Evolutionary conservation across 1,140 invertebrate genomes (phyloP), one percentile per base, ranked within the genome.

Genomic region (Stegodyphus mimosarum): DNA sequence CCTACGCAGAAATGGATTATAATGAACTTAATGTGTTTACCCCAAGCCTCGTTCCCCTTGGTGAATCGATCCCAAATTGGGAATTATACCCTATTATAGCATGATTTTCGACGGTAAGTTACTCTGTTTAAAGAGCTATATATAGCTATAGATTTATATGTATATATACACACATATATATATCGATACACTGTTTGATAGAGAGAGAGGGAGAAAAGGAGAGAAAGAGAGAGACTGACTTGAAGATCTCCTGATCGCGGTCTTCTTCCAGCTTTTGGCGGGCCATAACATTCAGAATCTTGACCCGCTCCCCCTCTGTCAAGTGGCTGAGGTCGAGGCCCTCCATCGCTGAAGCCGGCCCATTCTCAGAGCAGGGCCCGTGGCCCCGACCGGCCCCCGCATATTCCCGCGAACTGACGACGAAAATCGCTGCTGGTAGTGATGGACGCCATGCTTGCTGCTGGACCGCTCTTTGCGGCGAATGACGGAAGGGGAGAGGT

Each of bases 211-310:
- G 70, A 13, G 49, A 71, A 50, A 55, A 4, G 4, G 33, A 53
- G 77, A 66, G 74, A 77, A 18, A 4, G 49, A n/a, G 52, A 53
- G 55, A 70, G 2, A 91, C 94, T 93, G 91, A 98, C 96, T 95
- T 96, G 93, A 98, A 95, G 90, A 98, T 95, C 91, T 97, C 95
- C 90, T 95, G 95, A 91, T 99, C 98, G 88, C 95, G 94, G 90
- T 97, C 95, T 92, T 99, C 98, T 92, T 99, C 98, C 90, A 97
- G 95, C 91, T 95, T 95, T 91, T 99, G 98, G 87, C 98, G 93
- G 92, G 97, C 94, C 92, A 99, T 96, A 88, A 99, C 98, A 89
- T 94, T 94, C 91, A 99, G 96, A 91, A 99, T 99, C 92, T 99
- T 98, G 91, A 95, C 94, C 90, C 98, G 93, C 92, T 99, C 98